phyloP scores from a whole-genome alignment of 2,888 invertebrate species.

The Drosophila kuntzei region DNA sequence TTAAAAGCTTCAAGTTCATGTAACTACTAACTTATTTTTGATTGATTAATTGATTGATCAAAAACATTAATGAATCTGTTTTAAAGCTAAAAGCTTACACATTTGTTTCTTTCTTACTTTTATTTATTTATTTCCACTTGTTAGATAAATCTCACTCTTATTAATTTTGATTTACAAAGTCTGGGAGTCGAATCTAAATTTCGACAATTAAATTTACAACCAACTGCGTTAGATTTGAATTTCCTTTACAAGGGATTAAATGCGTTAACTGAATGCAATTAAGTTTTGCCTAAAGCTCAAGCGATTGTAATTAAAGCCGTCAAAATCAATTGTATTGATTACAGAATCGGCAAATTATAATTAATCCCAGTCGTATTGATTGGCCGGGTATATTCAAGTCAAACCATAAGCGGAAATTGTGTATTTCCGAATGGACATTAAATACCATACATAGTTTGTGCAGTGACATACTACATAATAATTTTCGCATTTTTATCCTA shows the following conservation, averaged over 20 bases:
- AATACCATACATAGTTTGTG: constrained; percentile 47
- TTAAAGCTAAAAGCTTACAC: no score
- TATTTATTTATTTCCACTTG: no score
- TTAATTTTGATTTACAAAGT: no score
- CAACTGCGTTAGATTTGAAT: neutral
- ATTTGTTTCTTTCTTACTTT: no score
- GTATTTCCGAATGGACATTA: constrained; percentile 40
- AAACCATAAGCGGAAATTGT: neutral
- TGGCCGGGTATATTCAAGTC: constrained; percentile 28
- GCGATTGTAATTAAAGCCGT: constrained; percentile 1
- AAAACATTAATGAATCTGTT: no score
- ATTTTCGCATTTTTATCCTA: constrained; percentile 70
- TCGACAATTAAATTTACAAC: neutral
- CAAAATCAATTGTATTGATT: constrained; percentile 9
- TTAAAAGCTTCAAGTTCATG: no score
- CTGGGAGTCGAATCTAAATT: neutral
- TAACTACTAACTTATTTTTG: no score
- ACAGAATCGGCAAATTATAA: neutral
- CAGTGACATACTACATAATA: constrained; percentile 69
- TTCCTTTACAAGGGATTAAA: neutral
- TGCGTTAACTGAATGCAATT: constrained; percentile 5
- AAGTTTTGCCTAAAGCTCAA: neutral
- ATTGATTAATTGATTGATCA: no score
- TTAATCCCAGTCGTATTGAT: neutral
- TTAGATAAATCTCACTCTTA: no score